phyloP scores from a whole-genome alignment of 2,797 vertebrate species.

The Phoebastria nigripes region DNA sequence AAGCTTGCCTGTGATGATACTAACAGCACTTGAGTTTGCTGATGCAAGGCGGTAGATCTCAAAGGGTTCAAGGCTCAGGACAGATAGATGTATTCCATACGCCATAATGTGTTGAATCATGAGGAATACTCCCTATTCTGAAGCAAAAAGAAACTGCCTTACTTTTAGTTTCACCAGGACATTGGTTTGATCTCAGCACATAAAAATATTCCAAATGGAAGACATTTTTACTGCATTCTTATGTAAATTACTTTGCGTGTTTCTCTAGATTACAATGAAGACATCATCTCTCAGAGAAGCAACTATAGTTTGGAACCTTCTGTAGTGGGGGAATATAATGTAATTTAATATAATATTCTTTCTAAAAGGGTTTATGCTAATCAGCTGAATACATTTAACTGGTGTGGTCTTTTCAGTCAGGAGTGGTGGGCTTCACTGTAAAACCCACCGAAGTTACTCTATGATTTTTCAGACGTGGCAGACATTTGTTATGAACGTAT shows the following conservation, averaged over 20 bases:
- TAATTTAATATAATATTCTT: background rate
- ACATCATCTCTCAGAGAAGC: background rate
- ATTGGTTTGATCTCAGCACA: background rate
- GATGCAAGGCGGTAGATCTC: background rate
- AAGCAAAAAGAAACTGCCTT: background rate
- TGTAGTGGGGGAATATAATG: background rate
- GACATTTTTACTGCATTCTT: background rate
- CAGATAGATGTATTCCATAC: background rate
- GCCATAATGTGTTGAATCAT: background rate
- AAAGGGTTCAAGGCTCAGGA: background rate
- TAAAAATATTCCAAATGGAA: background rate
- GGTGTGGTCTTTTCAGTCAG: background rate
- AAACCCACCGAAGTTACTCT: background rate
- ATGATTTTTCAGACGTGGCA: background rate
- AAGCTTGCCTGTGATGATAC: background rate
- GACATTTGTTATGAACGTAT: fast-evolving
- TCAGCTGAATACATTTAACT: background rate
- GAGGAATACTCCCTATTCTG: background rate
- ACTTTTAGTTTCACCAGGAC: background rate
- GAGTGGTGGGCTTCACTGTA: background rate
- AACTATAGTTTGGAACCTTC: background rate
- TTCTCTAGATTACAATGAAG: background rate
- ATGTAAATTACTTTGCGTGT: background rate
- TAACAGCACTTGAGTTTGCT: background rate
- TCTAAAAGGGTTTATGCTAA: background rate